Conservation (phyloP, 2,888 invertebrate species). For the Drymonia ruficornis region DNA sequence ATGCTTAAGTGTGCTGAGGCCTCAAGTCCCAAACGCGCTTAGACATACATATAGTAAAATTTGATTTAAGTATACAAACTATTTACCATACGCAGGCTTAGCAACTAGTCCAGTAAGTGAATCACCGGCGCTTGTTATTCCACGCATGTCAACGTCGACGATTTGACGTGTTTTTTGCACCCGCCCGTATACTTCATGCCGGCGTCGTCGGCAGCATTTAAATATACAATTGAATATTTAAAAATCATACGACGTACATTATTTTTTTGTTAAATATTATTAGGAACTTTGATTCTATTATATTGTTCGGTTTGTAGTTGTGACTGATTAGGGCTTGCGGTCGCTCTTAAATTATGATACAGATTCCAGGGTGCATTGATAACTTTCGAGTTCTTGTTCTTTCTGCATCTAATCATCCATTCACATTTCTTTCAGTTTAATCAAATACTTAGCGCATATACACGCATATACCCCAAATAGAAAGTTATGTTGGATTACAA, state of each 20-base stretch:
- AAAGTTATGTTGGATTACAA: too few species aligned
- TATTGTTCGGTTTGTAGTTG: background rate
- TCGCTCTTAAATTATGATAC: background rate
- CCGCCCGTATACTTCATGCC: conserved; percentile 44
- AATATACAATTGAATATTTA: conserved; percentile 22
- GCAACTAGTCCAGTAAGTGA: conserved; percentile 43
- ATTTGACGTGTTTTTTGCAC: conserved; percentile 48
- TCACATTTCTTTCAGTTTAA: too few species aligned
- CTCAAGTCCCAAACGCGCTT: too few species aligned
- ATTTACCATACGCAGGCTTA: conserved; percentile 39
- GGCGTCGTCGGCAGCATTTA: conserved; percentile 36
- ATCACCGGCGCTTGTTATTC: conserved; percentile 46
- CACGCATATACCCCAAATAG: too few species aligned
- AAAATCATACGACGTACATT: conserved; percentile 2
- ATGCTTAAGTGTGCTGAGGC: too few species aligned
- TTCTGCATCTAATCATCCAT: too few species aligned
- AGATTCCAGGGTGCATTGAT: too few species aligned
- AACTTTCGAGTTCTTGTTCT: too few species aligned
- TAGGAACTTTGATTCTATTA: background rate
- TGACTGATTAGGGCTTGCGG: background rate
- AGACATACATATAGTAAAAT: too few species aligned
- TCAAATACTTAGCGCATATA: too few species aligned
- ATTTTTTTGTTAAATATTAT: conserved; percentile 2
- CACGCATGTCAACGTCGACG: conserved; percentile 41
- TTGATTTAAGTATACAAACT: background rate